A percentile compares a stretch with the other conserved stretches of the same genome.
Conservation (phyloP, 2,888 invertebrate genomes). For the Brenthis hecate region DNA sequence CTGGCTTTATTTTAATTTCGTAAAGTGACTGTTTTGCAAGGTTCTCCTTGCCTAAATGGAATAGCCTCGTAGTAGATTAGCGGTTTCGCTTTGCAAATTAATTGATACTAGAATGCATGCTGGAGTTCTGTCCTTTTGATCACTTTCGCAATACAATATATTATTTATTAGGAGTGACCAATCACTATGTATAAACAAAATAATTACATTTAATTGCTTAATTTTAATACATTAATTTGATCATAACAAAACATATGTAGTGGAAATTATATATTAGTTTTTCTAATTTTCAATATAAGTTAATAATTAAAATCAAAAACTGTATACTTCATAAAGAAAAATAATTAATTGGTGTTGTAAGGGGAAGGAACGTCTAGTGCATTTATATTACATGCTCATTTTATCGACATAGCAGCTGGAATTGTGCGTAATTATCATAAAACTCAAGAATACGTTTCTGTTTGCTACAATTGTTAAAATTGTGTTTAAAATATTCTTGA, state of each 20-base stretch:
- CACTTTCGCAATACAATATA: slow-evolving; percentile 21
- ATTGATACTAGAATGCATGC: slow-evolving; percentile 38
- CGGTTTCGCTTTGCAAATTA: slow-evolving; percentile 41
- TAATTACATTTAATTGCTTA: too few relatives aligned
- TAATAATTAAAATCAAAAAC: not conserved
- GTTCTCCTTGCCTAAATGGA: slow-evolving; percentile 59
- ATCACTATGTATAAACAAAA: too few relatives aligned
- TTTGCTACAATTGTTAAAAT: slow-evolving; percentile 16
- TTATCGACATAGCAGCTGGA: slow-evolving; percentile 32
- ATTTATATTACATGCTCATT: slow-evolving; percentile 36
- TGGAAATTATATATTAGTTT: too few relatives aligned
- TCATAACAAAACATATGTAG: too few relatives aligned
- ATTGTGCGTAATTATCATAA: slow-evolving; percentile 42
- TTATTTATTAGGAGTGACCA: not conserved
- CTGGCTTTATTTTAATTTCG: slow-evolving; percentile 78
- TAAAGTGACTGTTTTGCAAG: slow-evolving; percentile 79
- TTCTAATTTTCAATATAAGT: not conserved
- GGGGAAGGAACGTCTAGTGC: slow-evolving; percentile 27
- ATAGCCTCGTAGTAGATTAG: slow-evolving; percentile 53
- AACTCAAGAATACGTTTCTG: slow-evolving; percentile 41
- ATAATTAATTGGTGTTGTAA: slow-evolving; percentile 10
- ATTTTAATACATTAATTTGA: too few relatives aligned
- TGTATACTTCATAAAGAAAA: not conserved
- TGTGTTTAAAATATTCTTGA: slow-evolving; percentile 54
- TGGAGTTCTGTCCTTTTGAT: slow-evolving; percentile 27